These are phyloP conservation scores for Nephotettix cincticeps DNA, from an alignment of 1,140 invertebrate genomes.

Conservation along the genomic window DNA sequence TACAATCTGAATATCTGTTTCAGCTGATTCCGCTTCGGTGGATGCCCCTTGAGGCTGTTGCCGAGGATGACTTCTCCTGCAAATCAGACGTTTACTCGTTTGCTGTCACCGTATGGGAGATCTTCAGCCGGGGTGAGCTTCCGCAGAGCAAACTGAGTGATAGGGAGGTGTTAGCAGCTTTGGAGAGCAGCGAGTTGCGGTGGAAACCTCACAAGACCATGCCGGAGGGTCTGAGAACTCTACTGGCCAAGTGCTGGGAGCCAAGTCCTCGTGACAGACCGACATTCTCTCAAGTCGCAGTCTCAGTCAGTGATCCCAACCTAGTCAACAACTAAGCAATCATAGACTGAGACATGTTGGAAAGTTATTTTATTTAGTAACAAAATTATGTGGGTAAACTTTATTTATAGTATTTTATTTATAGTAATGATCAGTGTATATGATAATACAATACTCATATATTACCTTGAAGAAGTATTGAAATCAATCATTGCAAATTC, in stretches of 20 bases:
- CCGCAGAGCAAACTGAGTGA: slow-evolving; percentile 82
- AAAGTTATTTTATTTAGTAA: too few relatives aligned
- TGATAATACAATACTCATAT: too few relatives aligned
- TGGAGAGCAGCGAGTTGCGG: slow-evolving; percentile 52
- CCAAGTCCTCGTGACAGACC: slow-evolving; percentile 50
- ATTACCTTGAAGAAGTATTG: too few relatives aligned
- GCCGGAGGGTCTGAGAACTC: slow-evolving; percentile 42
- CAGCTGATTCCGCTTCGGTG: slow-evolving; percentile 77
- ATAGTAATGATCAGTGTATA: too few relatives aligned
- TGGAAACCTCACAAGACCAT: slow-evolving; percentile 40
- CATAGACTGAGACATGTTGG: too few relatives aligned
- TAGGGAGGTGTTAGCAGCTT: slow-evolving; percentile 67
- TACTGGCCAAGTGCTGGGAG: slow-evolving; percentile 48
- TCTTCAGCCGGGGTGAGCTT: slow-evolving; percentile 82
- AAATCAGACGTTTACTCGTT: slow-evolving; percentile 95
- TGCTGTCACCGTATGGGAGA: slow-evolving; percentile 88
- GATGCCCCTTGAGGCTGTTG: slow-evolving; percentile 84
- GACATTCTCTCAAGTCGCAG: slow-evolving; percentile 44
- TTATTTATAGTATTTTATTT: too few relatives aligned
- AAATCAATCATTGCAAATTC: too few relatives aligned
- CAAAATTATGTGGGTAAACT: too few relatives aligned
- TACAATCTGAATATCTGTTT: too few relatives aligned
- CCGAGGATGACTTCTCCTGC: slow-evolving; percentile 89
- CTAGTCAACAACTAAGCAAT: slow-evolving; percentile 7
- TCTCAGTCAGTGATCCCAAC: slow-evolving; percentile 32